Conservation (phyloP, 2,888 invertebrate genomes). For the Coelinius sp. region DNA sequence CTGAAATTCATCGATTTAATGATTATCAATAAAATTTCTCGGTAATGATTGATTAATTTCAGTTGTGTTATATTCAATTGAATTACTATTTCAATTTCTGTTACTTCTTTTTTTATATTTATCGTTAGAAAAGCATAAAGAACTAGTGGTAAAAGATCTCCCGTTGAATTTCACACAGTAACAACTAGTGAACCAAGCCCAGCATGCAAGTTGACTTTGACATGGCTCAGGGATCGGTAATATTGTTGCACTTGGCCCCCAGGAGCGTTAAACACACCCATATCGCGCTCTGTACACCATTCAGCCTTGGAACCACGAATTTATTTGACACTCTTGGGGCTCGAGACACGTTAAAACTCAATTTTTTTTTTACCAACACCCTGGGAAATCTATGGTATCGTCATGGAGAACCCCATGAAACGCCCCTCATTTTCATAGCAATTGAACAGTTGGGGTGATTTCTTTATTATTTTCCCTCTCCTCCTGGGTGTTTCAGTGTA, state of each 20-base stretch:
- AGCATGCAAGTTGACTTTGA: conserved; percentile 18
- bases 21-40: too few relatives aligned
- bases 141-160: conserved; percentile 24
- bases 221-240: conserved; percentile 29
- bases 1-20: too few relatives aligned
- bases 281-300: conserved; percentile 45
- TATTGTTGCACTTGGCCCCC: conserved; percentile 40
- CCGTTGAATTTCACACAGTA: conserved; percentile 35
- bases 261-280: conserved; percentile 51
- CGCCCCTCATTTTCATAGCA: conserved; percentile 40
- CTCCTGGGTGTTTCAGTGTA: conserved; percentile 2
- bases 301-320: conserved; percentile 50
- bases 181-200: conserved; percentile 6
- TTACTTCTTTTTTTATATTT: background rate
- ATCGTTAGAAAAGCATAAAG: background rate
- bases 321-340: conserved; percentile 43
- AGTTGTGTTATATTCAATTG: too few relatives aligned
- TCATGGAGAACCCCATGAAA: conserved; percentile 26
- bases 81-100: conserved; percentile 21
- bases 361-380: background rate
- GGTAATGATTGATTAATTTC: too few relatives aligned
- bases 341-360: conserved; percentile 10
- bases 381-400: conserved; percentile 33
- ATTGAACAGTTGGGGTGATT: conserved; percentile 40
- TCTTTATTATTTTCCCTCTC: conserved; percentile 14